phyloP scores from a whole-genome alignment of 2,888 invertebrate genomes.

The Drosophila cognata region DNA sequence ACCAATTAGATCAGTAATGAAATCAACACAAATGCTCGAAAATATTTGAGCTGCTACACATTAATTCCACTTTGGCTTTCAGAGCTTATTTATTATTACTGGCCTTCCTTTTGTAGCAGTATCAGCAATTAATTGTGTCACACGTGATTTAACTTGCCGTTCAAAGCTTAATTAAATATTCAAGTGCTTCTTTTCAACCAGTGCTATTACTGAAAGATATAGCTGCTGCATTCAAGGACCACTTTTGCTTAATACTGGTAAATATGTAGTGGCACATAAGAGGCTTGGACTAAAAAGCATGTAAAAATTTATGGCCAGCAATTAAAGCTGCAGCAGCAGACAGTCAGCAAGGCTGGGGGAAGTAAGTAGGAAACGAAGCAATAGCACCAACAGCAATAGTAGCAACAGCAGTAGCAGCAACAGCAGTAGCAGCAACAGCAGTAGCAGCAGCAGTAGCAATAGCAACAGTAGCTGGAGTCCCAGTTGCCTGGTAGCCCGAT shows the following conservation, averaged over 20 bases:
- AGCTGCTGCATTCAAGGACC: conserved; percentile 29
- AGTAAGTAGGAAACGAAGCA: conserved; percentile 54
- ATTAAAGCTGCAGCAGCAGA: conserved; percentile 60
- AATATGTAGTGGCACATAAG: conserved; percentile 29
- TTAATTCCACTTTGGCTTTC: not conserved
- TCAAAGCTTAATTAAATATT: conserved; percentile 13
- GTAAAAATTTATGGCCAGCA: conserved; percentile 67
- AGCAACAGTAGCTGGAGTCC: conserved; percentile 15
- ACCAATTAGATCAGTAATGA: not conserved
- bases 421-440: not conserved
- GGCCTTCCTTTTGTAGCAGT: not conserved
- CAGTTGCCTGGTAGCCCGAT: conserved; percentile 39
- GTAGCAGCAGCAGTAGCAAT: not conserved
- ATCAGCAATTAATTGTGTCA: not conserved
- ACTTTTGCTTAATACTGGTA: conserved; percentile 31
- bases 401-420: conserved; percentile 5
- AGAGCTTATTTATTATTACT: not conserved
- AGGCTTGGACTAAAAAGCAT: conserved; percentile 30
- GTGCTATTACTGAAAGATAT: conserved; percentile 17
- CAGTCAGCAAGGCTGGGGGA: conserved; percentile 3
- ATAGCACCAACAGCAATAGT: not conserved
- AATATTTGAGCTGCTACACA: not conserved
- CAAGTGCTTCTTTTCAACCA: conserved; percentile 7
- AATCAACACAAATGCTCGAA: not conserved
- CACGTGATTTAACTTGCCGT: not conserved